Percentiles rank a stretch among this genome's conserved stretches.
Conservation (phyloP, 2,888 invertebrate genomes). For the Malthinus flaveolus region DNA sequence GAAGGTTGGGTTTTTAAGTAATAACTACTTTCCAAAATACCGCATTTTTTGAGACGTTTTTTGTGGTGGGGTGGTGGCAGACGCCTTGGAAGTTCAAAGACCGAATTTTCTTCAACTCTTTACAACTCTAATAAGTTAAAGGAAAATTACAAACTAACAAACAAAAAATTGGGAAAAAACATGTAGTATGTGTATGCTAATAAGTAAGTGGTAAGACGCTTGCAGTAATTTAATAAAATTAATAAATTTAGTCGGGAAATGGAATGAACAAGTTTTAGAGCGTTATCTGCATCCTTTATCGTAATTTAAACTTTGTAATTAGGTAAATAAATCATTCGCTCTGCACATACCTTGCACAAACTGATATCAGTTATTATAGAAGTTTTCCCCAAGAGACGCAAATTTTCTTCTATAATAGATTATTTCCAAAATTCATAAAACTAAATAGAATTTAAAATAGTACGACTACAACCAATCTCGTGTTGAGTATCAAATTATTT, state of each 20-base stretch:
- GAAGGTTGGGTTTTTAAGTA: too few relatives aligned
- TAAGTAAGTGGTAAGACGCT: not conserved
- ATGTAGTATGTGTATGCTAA: too few relatives aligned
- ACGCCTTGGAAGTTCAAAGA: too few relatives aligned
- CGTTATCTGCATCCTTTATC: conserved; percentile 30
- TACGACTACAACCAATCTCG: conserved; percentile 4
- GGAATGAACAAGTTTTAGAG: conserved; percentile 24
- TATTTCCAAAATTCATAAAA: conserved; percentile 13
- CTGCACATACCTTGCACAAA: conserved; percentile 31
- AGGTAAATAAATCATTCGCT: conserved; percentile 32
- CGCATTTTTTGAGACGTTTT: too few relatives aligned
- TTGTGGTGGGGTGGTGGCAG: too few relatives aligned
- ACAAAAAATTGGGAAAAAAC: too few relatives aligned
- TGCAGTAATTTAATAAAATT: conserved; percentile 7
- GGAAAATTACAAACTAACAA: too few relatives aligned
- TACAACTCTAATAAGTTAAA: too few relatives aligned
- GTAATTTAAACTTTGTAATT: conserved; percentile 35
- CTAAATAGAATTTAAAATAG: conserved; percentile 9
- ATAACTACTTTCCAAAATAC: too few relatives aligned
- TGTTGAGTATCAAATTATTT: too few relatives aligned
- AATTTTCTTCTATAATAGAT: conserved; percentile 24
- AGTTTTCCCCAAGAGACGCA: conserved; percentile 27
- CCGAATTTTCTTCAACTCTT: too few relatives aligned
- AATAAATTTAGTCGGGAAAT: conserved; percentile 18
- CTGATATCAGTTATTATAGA: conserved; percentile 32